A percentile compares a stretch with the other conserved stretches of the same genome.
Evolutionary conservation across 1,140 invertebrate genomes (phyloP).

Genomic region (Oncopeltus fasciatus): DNA sequence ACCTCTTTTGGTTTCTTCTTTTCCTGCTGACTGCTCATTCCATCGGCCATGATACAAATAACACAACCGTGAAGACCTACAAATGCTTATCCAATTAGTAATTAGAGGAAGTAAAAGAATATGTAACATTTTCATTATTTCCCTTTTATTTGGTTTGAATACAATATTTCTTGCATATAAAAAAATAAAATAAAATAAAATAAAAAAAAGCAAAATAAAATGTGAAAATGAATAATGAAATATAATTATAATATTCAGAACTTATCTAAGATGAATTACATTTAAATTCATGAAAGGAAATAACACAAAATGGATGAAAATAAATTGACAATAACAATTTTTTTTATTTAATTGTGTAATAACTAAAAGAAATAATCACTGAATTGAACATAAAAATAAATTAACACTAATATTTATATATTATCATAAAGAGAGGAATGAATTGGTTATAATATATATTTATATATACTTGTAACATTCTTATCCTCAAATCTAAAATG

Average conservation of each 20-base stretch:
- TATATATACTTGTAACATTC: background rate
- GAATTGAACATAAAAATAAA: background rate
- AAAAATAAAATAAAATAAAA: background rate
- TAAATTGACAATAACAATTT: background rate
- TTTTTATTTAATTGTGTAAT: background rate
- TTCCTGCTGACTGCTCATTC: background rate
- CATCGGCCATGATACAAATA: background rate
- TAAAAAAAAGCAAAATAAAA: too few relatives aligned
- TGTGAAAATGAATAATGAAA: too few relatives aligned
- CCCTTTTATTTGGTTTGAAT: background rate
- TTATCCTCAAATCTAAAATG: background rate
- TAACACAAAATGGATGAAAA: background rate
- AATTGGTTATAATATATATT: background rate
- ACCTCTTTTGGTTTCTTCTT: background rate
- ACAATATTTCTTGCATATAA: background rate
- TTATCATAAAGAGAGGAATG: slow-evolving; percentile 1
- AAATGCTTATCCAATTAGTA: background rate
- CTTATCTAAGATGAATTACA: background rate
- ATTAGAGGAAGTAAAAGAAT: background rate
- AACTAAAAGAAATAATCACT: background rate
- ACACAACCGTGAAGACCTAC: background rate
- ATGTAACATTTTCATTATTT: background rate
- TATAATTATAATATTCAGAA: background rate
- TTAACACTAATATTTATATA: background rate
- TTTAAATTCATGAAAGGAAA: background rate